Evolutionary conservation across 2,888 invertebrate species (phyloP).

Genomic region (Epistrophe grossulariae): DNA sequence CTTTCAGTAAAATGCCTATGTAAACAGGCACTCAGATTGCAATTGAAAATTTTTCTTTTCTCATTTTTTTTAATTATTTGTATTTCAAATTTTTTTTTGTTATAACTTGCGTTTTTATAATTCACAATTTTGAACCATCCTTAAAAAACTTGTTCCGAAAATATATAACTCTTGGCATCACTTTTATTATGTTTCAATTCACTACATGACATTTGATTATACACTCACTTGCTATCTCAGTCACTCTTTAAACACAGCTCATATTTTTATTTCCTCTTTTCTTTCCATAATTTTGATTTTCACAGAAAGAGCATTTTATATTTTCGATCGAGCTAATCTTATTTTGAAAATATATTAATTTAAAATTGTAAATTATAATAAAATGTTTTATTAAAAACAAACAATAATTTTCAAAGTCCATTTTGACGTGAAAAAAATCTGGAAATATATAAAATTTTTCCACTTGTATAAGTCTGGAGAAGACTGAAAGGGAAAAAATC

Average conservation of each 20-base stretch:
- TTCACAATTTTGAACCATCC: too few relatives aligned
- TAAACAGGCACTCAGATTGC: too few relatives aligned
- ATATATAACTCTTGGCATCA: too few relatives aligned
- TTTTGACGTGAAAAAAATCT: background rate
- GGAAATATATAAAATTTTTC: background rate
- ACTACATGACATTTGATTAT: background rate
- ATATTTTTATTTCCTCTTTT: background rate
- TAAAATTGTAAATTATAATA: conserved; percentile 18
- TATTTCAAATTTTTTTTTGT: too few relatives aligned
- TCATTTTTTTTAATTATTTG: too few relatives aligned
- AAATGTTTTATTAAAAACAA: conserved; percentile 24
- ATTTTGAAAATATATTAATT: conserved; percentile 32
- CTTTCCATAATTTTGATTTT: conserved; percentile 26
- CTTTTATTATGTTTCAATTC: background rate
- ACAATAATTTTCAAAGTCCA: conserved; percentile 13
- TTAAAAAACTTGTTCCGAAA: too few relatives aligned
- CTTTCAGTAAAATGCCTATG: too few relatives aligned
- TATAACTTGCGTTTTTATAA: too few relatives aligned
- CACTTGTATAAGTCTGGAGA: conserved; percentile 14
- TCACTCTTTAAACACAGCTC: background rate
- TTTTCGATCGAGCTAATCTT: conserved; percentile 16
- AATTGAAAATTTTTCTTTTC: too few relatives aligned
- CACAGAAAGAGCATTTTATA: conserved; percentile 36
- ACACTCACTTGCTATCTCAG: background rate
- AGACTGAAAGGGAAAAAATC: background rate